phyloP scores from a whole-genome alignment of 2,113 vertebrate species.

The Leptobrachium leishanense region DNA sequence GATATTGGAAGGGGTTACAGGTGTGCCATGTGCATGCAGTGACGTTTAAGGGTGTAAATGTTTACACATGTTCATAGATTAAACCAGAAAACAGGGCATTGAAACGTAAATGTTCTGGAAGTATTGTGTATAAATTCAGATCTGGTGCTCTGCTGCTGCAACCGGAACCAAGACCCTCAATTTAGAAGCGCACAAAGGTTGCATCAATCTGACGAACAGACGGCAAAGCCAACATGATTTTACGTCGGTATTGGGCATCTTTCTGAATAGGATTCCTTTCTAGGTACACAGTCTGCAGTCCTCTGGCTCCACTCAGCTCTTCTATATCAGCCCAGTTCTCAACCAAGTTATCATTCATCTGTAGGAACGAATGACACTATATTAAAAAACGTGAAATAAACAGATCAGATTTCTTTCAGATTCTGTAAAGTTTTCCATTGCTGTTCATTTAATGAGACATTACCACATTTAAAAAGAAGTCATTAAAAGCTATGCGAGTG shows the following conservation, averaged over 20 bases:
- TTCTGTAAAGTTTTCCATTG: too few relatives aligned
- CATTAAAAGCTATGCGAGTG: too few relatives aligned
- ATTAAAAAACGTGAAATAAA: not conserved
- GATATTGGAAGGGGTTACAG: too few relatives aligned
- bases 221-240: slow-evolving; percentile 94
- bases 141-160: slow-evolving; percentile 47
- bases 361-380: slow-evolving; percentile 22
- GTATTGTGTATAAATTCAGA: slow-evolving; percentile 5
- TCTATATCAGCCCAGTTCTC: slow-evolving; percentile 96
- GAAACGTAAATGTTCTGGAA: not conserved
- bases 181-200: slow-evolving; percentile 93
- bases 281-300: slow-evolving; percentile 91
- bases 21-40: not conserved
- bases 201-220: slow-evolving; percentile 94
- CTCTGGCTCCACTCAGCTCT: slow-evolving; percentile 87
- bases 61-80: not conserved
- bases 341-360: slow-evolving; percentile 97
- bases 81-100: not conserved
- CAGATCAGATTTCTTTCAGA: not conserved
- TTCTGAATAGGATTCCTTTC: slow-evolving; percentile 95
- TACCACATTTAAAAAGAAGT: too few relatives aligned
- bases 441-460: too few relatives aligned
- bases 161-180: slow-evolving; percentile 37
- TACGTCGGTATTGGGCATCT: slow-evolving; percentile 94
- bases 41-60: not conserved